Base-by-base conservation (phyloP, 2,888 invertebrate genomes). In the Scaptomyza parva region DNA sequence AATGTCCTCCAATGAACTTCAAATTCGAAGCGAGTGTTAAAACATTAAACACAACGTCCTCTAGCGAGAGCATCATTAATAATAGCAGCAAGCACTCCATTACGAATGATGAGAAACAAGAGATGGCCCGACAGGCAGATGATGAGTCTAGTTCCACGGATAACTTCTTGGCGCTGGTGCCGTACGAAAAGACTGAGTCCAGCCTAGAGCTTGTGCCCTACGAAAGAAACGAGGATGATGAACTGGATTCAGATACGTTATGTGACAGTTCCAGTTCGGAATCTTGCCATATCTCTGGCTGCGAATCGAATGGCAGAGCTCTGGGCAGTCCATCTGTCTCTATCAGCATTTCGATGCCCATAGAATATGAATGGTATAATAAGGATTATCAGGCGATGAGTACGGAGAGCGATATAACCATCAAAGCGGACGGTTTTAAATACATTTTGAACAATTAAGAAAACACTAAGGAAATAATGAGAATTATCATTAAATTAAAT, bases 321-420 rank as follows among this genome's bases (percentile, higher is more conserved):
- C 7, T 39, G 1, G 12, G n/a, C 14, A 61, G 28, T 0, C 18
- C 37, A 28, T 20, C 61, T 1, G 40, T 17, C 5, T 78, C 82
- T 0, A 14, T 81, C 3, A 50, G 75, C n/a, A 57, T 86, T 28
- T 78, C 74, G 0, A 6, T 86, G 22, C 35, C 60, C 5, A 35
- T 81, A 54, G 35, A 53, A 1, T 76, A 40, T 33, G 84, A 77
- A 1, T 81, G 85, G 84, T 53, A 43, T 20, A 85, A 82, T 45
- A 22, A 14, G 3, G 58, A 58, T 1, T 85, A 41, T 17, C 9
- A 47, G 9, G 33, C 54, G 9, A 18, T 60, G 8, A 68, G 60
- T 45, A 64, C 79, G 0, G 88, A 86, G 1, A 84, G 84, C 48
- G 88, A 86, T 0, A 52, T 68, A 20, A 84, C 84, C 4, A 45